These are phyloP conservation scores for Spinus olivaceus DNA, from an alignment of 2,797 vertebrate species.

Conservation along the genomic window DNA sequence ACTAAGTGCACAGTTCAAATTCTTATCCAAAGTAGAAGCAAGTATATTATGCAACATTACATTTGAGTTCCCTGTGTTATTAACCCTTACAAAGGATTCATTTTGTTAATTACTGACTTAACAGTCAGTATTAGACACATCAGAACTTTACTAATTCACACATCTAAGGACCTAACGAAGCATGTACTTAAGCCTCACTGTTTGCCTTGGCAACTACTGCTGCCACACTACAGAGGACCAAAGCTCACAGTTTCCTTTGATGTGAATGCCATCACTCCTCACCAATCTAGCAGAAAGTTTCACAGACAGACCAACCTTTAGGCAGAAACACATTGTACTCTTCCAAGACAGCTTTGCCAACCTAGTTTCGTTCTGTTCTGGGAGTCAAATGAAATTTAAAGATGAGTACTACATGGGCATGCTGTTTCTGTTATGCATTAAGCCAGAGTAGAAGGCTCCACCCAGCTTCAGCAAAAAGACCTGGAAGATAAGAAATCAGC, in stretches of 20 bases:
- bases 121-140: not conserved
- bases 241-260: constrained; percentile 13
- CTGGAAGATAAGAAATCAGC: not conserved
- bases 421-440: not conserved
- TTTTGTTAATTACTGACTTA: constrained; percentile 8
- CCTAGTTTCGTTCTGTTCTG: not conserved
- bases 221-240: not conserved
- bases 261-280: not conserved
- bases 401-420: not conserved
- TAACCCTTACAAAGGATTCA: not conserved
- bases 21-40: not conserved
- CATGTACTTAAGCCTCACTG: not conserved
- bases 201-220: constrained; percentile 8
- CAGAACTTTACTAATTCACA: not conserved
- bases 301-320: not conserved
- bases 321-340: not conserved
- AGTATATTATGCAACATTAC: not conserved
- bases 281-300: not conserved
- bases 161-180: not conserved
- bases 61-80: not conserved
- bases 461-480: not conserved
- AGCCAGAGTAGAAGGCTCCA: not conserved
- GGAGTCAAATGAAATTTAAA: not conserved
- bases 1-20: not conserved
- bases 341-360: not conserved